phyloP scores from a whole-genome alignment of 2,797 vertebrate species.

The Peromyscus nudipes region DNA sequence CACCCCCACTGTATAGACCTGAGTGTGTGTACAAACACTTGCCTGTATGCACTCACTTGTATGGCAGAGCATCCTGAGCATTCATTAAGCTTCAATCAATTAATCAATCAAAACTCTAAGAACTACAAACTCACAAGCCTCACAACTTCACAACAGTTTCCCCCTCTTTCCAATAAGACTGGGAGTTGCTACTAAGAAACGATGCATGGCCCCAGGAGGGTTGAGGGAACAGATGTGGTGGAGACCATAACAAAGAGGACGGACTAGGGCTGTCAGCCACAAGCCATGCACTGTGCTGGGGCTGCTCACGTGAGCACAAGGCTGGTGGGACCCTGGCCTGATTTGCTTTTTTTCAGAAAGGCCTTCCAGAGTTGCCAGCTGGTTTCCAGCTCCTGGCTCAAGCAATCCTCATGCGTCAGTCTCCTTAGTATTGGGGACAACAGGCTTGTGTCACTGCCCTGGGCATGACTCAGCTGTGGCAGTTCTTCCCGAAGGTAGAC shows the following conservation, averaged over 20 bases:
- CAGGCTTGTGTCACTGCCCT: background rate
- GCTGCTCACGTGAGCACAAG: background rate
- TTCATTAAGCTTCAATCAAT: background rate
- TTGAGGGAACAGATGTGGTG: background rate
- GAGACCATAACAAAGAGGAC: background rate
- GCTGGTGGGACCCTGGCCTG: background rate
- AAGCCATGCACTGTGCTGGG: background rate
- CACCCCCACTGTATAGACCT: background rate
- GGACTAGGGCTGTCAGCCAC: background rate
- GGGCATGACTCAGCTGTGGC: background rate
- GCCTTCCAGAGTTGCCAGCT: background rate
- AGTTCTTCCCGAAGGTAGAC: background rate
- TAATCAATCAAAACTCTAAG: background rate
- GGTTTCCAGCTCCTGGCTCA: background rate
- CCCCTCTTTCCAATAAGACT: constrained; percentile 11
- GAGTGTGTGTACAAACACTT: background rate
- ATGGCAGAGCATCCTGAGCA: background rate
- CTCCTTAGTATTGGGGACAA: background rate
- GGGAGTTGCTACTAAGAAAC: constrained; percentile 20
- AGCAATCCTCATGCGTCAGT: background rate
- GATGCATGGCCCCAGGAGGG: background rate
- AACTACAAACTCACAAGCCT: constrained; percentile 19
- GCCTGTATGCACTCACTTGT: background rate
- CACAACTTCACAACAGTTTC: constrained; percentile 7
- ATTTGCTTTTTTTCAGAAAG: too few relatives aligned